These are phyloP conservation scores for Mallotus villosus DNA, from an alignment of 2,797 vertebrate genomes.

Conservation along the genomic window DNA sequence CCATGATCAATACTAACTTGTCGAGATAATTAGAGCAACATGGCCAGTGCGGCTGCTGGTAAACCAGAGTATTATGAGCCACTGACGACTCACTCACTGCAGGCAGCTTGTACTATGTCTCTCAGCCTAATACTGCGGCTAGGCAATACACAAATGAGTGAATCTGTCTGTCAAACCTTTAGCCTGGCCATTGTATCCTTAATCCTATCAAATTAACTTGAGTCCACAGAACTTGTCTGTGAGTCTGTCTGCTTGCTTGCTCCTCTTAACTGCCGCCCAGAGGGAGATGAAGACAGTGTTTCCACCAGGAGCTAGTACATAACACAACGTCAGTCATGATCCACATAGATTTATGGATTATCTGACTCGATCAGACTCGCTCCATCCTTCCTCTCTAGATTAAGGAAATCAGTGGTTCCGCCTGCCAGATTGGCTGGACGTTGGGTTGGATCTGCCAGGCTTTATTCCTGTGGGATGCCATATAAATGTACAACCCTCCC, in stretches of 20 bases:
- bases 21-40: conserved; percentile 40
- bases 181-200: too few relatives aligned
- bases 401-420: not conserved
- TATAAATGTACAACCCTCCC: conserved; percentile 7
- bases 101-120: not conserved
- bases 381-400: not conserved
- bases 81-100: not conserved
- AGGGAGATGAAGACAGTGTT: not conserved
- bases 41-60: conserved; percentile 26
- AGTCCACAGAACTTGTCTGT: not conserved
- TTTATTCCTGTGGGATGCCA: conserved; percentile 10
- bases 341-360: not conserved
- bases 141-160: too few relatives aligned
- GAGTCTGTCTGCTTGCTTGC: not conserved
- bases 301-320: not conserved
- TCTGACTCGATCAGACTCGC: not conserved
- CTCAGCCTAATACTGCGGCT: not conserved
- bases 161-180: too few relatives aligned
- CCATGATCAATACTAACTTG: conserved; percentile 51
- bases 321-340: too few relatives aligned
- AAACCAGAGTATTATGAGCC: conserved; percentile 24
- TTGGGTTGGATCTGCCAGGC: conserved; percentile 1
- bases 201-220: too few relatives aligned
- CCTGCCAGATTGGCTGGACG: not conserved
- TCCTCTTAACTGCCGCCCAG: not conserved